Evolutionary conservation across 2,113 vertebrate species (phyloP).

Genomic region (Xenus cinereus): DNA sequence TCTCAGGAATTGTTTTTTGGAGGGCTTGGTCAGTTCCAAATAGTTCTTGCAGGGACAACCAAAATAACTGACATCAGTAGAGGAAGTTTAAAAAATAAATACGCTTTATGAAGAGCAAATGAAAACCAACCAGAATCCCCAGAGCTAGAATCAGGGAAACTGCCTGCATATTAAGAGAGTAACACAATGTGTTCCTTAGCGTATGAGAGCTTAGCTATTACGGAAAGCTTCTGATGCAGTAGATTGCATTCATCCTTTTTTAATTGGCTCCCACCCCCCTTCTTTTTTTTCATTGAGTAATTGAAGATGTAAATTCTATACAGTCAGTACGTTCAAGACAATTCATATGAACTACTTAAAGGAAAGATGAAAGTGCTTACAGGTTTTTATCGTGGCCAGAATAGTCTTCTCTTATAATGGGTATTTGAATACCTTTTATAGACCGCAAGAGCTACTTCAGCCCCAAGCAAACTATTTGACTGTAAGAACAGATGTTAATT

Average conservation of each 20-base stretch:
- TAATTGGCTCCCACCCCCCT: rapidly evolving
- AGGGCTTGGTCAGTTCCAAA: not conserved
- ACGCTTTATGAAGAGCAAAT: not conserved
- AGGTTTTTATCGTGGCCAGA: not conserved
- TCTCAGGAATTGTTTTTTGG: not conserved
- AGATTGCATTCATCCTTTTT: not conserved
- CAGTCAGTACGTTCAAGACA: not conserved
- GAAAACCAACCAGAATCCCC: not conserved
- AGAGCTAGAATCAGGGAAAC: not conserved
- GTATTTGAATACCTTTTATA: not conserved
- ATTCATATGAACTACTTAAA: not conserved
- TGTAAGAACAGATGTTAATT: not conserved
- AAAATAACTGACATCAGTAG: not conserved
- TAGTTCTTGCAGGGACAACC: not conserved
- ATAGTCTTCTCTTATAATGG: not conserved
- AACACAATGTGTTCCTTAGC: not conserved
- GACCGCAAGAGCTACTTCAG: not conserved
- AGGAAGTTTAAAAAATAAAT: not conserved
- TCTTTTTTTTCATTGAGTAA: not conserved
- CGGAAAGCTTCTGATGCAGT: not conserved
- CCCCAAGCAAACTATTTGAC: not conserved
- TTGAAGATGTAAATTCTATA: not conserved
- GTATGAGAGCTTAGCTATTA: not conserved
- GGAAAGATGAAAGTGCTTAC: not conserved
- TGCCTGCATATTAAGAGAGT: not conserved